Base-by-base conservation (phyloP, 2,797 vertebrate species). In the Anniella stebbinsi region DNA sequence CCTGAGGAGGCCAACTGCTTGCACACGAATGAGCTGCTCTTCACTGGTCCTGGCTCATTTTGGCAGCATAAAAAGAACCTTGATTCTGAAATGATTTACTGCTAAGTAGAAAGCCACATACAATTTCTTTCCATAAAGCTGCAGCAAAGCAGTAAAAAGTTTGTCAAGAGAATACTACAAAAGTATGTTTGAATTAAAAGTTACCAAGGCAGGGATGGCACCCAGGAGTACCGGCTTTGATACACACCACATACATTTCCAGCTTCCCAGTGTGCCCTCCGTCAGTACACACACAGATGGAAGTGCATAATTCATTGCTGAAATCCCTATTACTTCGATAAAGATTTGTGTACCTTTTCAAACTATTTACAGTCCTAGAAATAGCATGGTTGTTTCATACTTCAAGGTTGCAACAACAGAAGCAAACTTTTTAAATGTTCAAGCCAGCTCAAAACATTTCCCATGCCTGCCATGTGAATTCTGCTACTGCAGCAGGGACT, bases 1-100 rank as follows among this genome's bases (percentile, higher is more conserved):
- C 82, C 70, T 33, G 21, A 78, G 73, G 80, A 90, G 80, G 66
- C 89, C 36, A 77, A 83, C 36, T 77, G 63, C 80, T 54, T 3
- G 21, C 36, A 84, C 51, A 36, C 23, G n/a, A 84, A 84, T 67
- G 6, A 67, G 2, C 78, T 69, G 18, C 48, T 51, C 60, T 87
- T 82, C 12, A 33, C 41, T 86, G 38, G 30, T 30, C 30, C n/a
- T 15, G 70, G 57, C 72, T 90, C 17, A 21, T 81, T 75, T 51
- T 51, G 84, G n/a, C 78, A 75, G 45, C 28, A n/a, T 72, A 60
- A 48, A 81, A 73, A 75, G 9, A 82, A 41, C 9, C 45, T 60
- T 4, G 15, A 41, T 57, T 89, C 28, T 69, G 25, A 69, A 38
- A 10, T 57, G 63, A 54, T 25, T 84, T 84, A 38, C 18, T 67